Conservation (phyloP, 2,888 invertebrate genomes). For the Pteria penguin region DNA sequence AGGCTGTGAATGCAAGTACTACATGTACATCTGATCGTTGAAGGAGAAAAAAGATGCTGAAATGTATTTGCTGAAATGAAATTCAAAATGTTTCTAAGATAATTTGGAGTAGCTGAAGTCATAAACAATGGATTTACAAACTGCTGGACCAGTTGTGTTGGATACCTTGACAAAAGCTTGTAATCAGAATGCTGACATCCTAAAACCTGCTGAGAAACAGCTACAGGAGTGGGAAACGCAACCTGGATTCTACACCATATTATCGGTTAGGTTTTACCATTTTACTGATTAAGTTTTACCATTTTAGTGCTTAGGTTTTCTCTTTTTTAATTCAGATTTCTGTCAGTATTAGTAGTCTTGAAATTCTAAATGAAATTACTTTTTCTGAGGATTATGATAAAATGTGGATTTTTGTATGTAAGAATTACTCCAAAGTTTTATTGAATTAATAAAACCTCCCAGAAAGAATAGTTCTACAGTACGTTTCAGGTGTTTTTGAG, state of each 20-base stretch:
- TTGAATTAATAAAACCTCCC: too few relatives aligned
- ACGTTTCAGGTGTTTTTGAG: too few relatives aligned
- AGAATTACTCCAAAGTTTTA: too few relatives aligned
- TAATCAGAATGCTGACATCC: slow-evolving; percentile 89
- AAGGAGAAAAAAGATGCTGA: too few relatives aligned
- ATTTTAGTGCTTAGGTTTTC: slow-evolving; percentile 84
- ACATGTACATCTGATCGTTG: too few relatives aligned
- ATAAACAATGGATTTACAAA: slow-evolving; percentile 56
- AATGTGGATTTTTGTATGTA: too few relatives aligned
- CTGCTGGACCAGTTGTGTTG: slow-evolving; percentile 82
- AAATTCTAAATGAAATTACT: too few relatives aligned
- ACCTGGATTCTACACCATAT: slow-evolving; percentile 91
- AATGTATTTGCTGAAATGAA: neutral
- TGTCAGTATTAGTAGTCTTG: too few relatives aligned
- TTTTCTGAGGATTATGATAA: too few relatives aligned
- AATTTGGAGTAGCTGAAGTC: neutral
- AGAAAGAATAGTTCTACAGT: too few relatives aligned
- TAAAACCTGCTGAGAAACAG: slow-evolving; percentile 93
- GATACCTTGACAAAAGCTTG: slow-evolving; percentile 90
- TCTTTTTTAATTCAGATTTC: too few relatives aligned
- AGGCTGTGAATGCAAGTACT: too few relatives aligned
- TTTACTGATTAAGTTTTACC: slow-evolving; percentile 84
- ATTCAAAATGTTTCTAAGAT: neutral
- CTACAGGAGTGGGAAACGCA: slow-evolving; percentile 93
- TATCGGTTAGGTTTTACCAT: slow-evolving; percentile 84